Evolutionary conservation across 2,113 vertebrate genomes (phyloP).

Genomic region (Nestor notabilis): DNA sequence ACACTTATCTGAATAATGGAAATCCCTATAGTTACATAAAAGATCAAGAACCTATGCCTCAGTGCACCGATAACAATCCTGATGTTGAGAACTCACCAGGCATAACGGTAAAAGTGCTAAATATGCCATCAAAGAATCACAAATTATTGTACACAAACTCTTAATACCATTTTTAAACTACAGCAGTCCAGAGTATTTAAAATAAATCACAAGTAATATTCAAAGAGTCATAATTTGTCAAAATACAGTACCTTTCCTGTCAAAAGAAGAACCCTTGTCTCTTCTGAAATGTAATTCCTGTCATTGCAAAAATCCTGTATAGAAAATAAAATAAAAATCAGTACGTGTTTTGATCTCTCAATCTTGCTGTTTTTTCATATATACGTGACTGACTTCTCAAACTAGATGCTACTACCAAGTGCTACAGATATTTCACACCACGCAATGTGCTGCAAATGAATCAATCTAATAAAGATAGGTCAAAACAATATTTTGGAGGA

Average conservation of each 20-base stretch:
- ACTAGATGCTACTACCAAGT: not conserved
- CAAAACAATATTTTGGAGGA: not conserved
- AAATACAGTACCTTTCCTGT: constrained; percentile 90
- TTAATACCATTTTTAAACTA: not conserved
- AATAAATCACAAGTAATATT: not conserved
- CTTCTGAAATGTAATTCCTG: constrained; percentile 91
- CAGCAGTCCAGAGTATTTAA: not conserved
- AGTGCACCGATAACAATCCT: not conserved
- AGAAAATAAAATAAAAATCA: not conserved
- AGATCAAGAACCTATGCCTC: not conserved
- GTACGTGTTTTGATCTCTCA: not conserved
- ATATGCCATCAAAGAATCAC: not conserved
- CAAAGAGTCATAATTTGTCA: not conserved
- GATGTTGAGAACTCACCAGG: not conserved
- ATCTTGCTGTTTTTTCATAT: not conserved
- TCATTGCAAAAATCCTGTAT: constrained; percentile 93
- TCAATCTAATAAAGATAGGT: not conserved
- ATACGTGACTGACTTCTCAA: not conserved
- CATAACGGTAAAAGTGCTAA: not conserved
- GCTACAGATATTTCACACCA: not conserved
- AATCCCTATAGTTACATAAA: not conserved
- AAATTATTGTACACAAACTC: not conserved
- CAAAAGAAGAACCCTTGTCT: constrained; percentile 90
- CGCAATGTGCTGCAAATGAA: not conserved
- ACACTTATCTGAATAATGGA: not conserved